Base-by-base conservation (phyloP, 37 sponge, comb jelly and placozoan species). In the Ephydatia muelleri region DNA sequence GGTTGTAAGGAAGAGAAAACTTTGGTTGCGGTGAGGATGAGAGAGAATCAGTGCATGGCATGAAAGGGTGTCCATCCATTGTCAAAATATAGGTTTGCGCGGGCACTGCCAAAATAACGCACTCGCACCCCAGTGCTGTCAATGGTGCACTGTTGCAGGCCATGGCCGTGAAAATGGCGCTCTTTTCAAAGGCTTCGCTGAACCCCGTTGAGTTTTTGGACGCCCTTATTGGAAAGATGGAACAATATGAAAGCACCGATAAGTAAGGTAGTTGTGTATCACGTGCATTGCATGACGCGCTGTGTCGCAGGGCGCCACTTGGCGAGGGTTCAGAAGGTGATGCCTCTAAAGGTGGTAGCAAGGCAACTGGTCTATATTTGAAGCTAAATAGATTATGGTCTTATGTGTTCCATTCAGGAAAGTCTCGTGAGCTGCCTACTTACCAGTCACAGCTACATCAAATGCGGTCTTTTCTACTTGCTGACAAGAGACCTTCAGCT, bases 131-230 rank as follows among this genome's bases (percentile, higher is more conserved):
- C 8, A 87, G 91, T 87, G 94, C 81, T 0, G 67, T 91, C 23
- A 83, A 73, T 64, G 88, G 92, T 26, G 92, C 85, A 22, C 27
- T 94, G 40, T 66, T 94, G 75, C 94, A 91, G 29, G 79, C 84
- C 4, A 68, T 83, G 64, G 94, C 94, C 2, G 78, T 94, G 19
- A 78, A 82, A 30, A 66, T 68, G 27, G 88, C 88, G 3, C 66
- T 94, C 29, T n/a, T 77, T 11, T 74, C 80, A 21, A 28, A 31
- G 26, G 79, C 73, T 0, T 0, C 47, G 25, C 40, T 88, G 19
- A 66, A 92, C 38, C 81, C 81, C 25, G 34, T 65, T 29, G 66
- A 74, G 1, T 92, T 88, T 88, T 68, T 92, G 28, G 80, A 88
- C 16, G 27, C 29, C 26, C 72, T 92, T 13, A 37, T 80, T 21